Base-by-base conservation (phyloP, 2,113 vertebrate species). In the Chionodraco myersi region DNA sequence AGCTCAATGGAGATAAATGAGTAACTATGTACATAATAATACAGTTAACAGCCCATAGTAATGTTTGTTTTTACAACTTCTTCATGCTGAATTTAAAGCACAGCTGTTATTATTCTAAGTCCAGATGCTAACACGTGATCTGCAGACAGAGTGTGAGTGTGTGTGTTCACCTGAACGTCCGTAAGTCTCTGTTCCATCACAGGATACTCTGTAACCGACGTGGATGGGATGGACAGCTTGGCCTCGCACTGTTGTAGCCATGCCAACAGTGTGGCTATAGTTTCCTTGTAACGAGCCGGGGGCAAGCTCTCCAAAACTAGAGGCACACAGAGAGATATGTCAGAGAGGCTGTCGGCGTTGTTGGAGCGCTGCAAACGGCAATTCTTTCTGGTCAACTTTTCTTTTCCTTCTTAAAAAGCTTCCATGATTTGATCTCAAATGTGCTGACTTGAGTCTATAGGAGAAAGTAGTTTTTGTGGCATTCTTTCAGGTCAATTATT, bases 181-280 rank as follows among this genome's bases (percentile, higher is more conserved):
- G 92, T 93, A 26, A 97, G 95, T 73, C 96, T 95, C 85, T 97
- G 95, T 51, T 98, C 98, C 98, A 99, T 99, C 56, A 96, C 79
- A 81, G 97, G 95, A 84, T 96, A 96, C 13, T 98, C 96, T 7
- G 96, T 96, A 70, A 98, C 94, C 0, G 92, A 93, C 16, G 96
- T 94, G 64, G 96, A 96, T 88, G 97, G 96, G 80, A 94, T 1
- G 77, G 96, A 93, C 49, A 99, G 93, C 91, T 97, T 97, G 75
- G 92, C 92, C 95, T 99, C 98, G 74, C 96, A 96, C 79, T 97
- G 96, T 71, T 98, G 96, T 75, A 99, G 94, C 97, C 97, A 98
- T 10, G 88, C 83, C 84, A 96, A 90, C 79, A 99, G 87, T 0
- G 96, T 91, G 10, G 81, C 95, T 91, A 98, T 94, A 44, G 96